Base-by-base conservation (phyloP, 2,888 invertebrate species). In the Agriopis marginaria region DNA sequence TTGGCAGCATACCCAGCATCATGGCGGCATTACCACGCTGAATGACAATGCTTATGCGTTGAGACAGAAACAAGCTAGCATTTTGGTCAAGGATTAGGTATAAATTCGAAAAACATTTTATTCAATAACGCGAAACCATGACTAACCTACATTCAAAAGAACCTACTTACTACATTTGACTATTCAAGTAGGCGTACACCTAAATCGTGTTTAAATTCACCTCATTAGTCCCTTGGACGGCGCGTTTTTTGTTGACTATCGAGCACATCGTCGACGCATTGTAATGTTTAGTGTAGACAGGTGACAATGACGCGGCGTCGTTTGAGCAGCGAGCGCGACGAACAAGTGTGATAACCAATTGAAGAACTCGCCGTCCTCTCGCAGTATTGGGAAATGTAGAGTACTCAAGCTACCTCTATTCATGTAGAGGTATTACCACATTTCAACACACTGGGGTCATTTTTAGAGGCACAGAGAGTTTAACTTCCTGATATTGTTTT, bases 301-400 rank as follows among this genome's bases (percentile, higher is more conserved):
- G 85, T 88, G 91, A 91, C 90, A 92, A 92, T 72, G 82, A 55
- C 63, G 86, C 90, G 89, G 90, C 82, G 75, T 75, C 79, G 80
- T 91, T 91, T 87, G 85, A 83, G 77, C 76, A 70, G 66, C 73
- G 79, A 84, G 84, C 89, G 89, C 82, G 84, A 85, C 89, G 77
- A 89, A 91, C 84, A 76, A 86, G 82, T 89, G 89, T 90, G 89
- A 84, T 87, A 88, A 87, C 87, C 87, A 87, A 90, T 89, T 86
- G 86, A 80, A 77, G 77, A 71, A 65, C 72, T 70, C 63, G 68
- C 69, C 60, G 70, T n/a, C 70, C 53, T 63, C 54, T 44, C 14
- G 12, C 42, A 50, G n/a, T 44, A 49, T 55, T 7, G 10, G 11
- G 2, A 49, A 40, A 12, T 59, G 11, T 55, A 44, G 23, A 70